A percentile compares a stretch with the other conserved stretches of the same genome.
phyloP scores from a whole-genome alignment of 2,113 vertebrate species.

The Calyptomena viridis region DNA sequence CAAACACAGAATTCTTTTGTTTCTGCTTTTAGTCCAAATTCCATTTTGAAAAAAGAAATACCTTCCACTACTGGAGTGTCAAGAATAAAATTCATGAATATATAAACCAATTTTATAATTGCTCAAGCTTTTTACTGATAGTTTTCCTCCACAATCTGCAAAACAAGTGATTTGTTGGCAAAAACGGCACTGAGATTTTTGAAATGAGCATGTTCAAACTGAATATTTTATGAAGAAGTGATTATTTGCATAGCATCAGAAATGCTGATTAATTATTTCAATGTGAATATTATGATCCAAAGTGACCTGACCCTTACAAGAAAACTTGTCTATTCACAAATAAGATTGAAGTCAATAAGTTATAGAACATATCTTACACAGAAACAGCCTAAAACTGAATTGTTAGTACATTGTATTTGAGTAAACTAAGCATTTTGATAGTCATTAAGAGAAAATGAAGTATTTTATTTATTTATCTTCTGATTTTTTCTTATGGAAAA shows the following conservation, averaged over 20 bases:
- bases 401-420: neutral
- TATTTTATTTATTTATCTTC: neutral
- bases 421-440: neutral
- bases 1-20: neutral
- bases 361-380: neutral
- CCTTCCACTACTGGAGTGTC: neutral
- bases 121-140: neutral
- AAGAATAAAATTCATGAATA: neutral
- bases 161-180: neutral
- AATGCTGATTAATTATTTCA: neutral
- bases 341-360: neutral
- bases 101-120: neutral
- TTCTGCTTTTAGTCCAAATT: neutral
- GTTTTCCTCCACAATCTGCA: neutral
- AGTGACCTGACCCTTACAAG: neutral
- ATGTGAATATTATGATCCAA: neutral
- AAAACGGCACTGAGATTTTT: neutral
- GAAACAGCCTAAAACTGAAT: neutral
- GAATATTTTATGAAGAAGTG: neutral
- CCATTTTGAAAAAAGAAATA: neutral
- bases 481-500: neutral
- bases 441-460: neutral
- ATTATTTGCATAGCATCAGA: neutral
- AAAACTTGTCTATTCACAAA: neutral
- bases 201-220: neutral